A percentile compares a stretch with the other conserved stretches of the same genome.
Evolutionary conservation across 2,113 vertebrate genomes (phyloP).

Genomic region (Pterocles orientalis): DNA sequence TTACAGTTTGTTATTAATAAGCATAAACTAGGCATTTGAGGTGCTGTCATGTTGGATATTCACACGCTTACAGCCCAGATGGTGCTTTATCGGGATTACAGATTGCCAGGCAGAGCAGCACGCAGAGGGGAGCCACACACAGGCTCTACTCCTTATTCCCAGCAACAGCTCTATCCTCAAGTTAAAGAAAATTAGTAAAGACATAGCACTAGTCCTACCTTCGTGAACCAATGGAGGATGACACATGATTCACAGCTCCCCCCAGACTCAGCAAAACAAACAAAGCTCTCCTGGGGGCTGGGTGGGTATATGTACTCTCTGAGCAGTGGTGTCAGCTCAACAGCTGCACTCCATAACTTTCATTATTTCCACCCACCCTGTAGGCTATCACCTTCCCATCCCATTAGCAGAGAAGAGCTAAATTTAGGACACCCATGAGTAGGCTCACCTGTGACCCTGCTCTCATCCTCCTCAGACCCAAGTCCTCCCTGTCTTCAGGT

Average conservation of each 20-base stretch:
- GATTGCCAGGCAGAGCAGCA: background rate
- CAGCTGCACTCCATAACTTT: background rate
- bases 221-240: background rate
- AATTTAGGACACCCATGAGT: background rate
- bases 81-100: constrained; percentile 38
- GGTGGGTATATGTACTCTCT: background rate
- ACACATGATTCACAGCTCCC: rapidly evolving
- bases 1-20: constrained; percentile 75
- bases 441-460: background rate
- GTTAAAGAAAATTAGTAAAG: background rate
- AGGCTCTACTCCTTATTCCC: background rate
- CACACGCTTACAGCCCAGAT: constrained; percentile 53
- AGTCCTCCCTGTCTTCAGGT: background rate
- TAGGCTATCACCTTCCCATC: background rate
- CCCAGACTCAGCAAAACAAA: background rate
- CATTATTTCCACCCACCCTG: background rate
- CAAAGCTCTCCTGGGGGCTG: rapidly evolving
- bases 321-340: background rate
- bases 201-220: background rate
- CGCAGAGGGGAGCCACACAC: background rate
- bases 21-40: constrained; percentile 60
- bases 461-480: background rate
- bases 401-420: background rate
- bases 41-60: constrained; percentile 34
- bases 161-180: background rate